Base-by-base conservation (phyloP, 1,140 invertebrate genomes). In the Diuraphis noxia region DNA sequence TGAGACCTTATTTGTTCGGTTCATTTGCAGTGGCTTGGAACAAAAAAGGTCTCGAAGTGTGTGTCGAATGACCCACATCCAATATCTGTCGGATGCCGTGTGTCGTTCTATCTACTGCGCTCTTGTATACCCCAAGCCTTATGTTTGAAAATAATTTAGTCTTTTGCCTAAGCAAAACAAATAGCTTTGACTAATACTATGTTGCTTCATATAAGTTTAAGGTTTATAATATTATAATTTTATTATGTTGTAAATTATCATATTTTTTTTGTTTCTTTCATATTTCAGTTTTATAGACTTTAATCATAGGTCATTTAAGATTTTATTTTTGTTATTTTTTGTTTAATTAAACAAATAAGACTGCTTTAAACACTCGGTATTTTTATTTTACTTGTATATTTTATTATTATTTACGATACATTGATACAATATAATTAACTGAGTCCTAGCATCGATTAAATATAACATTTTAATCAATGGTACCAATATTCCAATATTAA, bases 271-370 rank as follows among this genome's bases (percentile, higher is more conserved):
- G 52, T 91, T 81, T 49, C 52, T 38, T 38, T 34, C 34, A 79
- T 72, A 79, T 85, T 82, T 81, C 46, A 46, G 49, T 92, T 86
- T 52, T 92, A 89, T 91, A 56, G 90, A 91, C 85, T 89, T 63
- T 36, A 52, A 86, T 79, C 34, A 23, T 85, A 86, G 46, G 85
- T 52, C 43, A n/a, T 87, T 88, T 72, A 85, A 91, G 84, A 92
- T 63, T 91, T 92, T 92, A 91, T 79, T 92, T 92, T 91, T 92
- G 92, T 91, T 92, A 92, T 91, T 92, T 88, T 85, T 92, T 91
- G 56, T 91, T 86, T 92, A 84, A 91, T 92, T 86, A 91, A 85
- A 91, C 63, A 79, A 91, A 85, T 46, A 56, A 84, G 88, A 85
- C 43, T 81, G 82, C 46, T 92, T 92, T 90, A 82, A 88, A 89